A percentile compares a stretch with the other conserved stretches of the same genome.
Conservation (phyloP, 2,888 invertebrate species). For the Nomada fucata region DNA sequence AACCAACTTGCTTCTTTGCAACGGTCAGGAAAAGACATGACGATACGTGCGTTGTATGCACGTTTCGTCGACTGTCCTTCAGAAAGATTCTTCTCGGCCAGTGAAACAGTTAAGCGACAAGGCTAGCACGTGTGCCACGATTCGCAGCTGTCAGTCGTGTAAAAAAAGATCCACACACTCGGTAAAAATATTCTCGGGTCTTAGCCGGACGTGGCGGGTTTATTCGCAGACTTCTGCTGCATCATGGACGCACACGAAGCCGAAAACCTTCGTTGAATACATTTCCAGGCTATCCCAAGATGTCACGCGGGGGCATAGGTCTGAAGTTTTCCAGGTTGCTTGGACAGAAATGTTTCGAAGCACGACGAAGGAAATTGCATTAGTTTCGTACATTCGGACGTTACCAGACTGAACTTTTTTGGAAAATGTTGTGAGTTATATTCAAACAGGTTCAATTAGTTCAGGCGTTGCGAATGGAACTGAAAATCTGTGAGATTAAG, state of each 20-base stretch:
- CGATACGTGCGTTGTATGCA: not conserved
- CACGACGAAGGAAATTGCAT: constrained; percentile 42
- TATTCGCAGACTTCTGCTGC: constrained; percentile 55
- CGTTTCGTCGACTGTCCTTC: constrained; percentile 27
- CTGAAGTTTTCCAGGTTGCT: constrained; percentile 19
- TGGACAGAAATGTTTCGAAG: constrained; percentile 12
- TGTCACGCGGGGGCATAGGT: constrained; percentile 51
- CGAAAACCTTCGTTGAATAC: constrained; percentile 42
- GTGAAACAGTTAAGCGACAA: constrained; percentile 43
- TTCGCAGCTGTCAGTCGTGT: constrained; percentile 34
- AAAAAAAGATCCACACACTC: constrained; percentile 38
- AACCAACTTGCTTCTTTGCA: not conserved
- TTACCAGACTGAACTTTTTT: not conserved
- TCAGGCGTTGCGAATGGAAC: no score
- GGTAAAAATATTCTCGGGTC: constrained; percentile 58
- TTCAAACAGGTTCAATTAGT: not conserved
- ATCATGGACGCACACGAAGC: constrained; percentile 24
- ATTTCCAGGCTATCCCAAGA: constrained; percentile 42
- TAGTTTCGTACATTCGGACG: constrained; percentile 8
- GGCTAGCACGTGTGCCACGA: constrained; percentile 50
- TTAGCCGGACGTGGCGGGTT: constrained; percentile 46
- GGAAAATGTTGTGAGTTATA: not conserved
- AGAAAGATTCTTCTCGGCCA: constrained; percentile 38
- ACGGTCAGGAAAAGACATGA: not conserved
- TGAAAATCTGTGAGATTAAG: no score